A percentile compares a stretch with the other conserved stretches of the same genome.
Conservation (phyloP, 2,113 vertebrate genomes). For the Smithornis capensis region DNA sequence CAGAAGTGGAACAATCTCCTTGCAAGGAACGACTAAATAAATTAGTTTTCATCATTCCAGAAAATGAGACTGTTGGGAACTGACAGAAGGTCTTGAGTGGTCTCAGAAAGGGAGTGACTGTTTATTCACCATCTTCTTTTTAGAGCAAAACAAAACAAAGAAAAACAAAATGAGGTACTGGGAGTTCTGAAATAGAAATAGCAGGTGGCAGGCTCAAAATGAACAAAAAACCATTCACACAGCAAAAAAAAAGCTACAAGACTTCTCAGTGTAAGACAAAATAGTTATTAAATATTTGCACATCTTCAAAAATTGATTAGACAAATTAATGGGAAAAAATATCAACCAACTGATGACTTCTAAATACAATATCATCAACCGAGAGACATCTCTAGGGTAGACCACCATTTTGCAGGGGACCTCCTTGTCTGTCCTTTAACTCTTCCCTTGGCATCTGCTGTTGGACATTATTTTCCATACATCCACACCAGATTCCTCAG, state of each 20-base stretch:
- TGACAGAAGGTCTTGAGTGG: not conserved
- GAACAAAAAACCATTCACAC: not conserved
- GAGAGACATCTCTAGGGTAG: not conserved
- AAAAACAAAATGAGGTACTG: not conserved
- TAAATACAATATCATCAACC: accelerated
- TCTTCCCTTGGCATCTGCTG: not conserved
- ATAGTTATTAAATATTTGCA: not conserved
- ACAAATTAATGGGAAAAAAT: not conserved
- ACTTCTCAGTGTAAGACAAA: not conserved
- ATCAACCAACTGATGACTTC: not conserved
- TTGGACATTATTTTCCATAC: not conserved
- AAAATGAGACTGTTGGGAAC: not conserved
- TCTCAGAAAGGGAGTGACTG: not conserved
- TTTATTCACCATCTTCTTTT: not conserved
- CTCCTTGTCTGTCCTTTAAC: not conserved
- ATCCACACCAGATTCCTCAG: not conserved
- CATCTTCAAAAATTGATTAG: not conserved
- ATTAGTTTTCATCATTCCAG: not conserved
- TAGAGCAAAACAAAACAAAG: not conserved
- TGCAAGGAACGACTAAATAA: not conserved
- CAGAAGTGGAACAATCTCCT: not conserved
- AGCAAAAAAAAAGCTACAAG: not conserved
- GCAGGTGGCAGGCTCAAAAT: not conserved
- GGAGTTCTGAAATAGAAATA: not conserved
- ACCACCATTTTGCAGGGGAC: accelerated